Evolutionary conservation across 2,113 vertebrate genomes (phyloP), one percentile per base, ranked within the genome.

Genomic region (Channa maculata): DNA sequence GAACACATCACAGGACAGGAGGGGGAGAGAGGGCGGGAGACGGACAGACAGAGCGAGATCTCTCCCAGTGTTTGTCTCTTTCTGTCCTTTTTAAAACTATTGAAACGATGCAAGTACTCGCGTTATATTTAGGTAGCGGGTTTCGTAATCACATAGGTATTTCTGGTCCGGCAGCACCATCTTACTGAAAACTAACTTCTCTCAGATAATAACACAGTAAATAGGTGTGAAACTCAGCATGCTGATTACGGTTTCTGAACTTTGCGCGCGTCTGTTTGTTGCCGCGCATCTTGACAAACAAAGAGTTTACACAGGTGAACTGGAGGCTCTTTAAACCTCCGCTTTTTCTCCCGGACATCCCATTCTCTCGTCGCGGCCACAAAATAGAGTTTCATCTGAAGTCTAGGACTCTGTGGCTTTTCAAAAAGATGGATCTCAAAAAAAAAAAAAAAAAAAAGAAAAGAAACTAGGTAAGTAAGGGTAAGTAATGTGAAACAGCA

Each of bases 1-100:
- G 89, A 89, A 92, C 85, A 92, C 91, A 92, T 91, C 89, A 92
- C 86, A 91, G 87, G 86, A 80, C 80, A 89, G 84, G 86, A 88
- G 79, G 74, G 74, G 85, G 83, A 61, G 65, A 3, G 67, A 46
- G 70, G 8, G 46, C 52, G 79, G 1, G 46, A 66, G 71, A 13
- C 69, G 66, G 76, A 12, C 33, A 49, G 67, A 24, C 9, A 36
- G 60, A 46, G 36, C 51, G 38, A 45, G 6, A 36, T 34, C 43
- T 41, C 48, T 71, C 50, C 59, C 50, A 61, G 70, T 24, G 41
- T 63, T 51, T 80, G 46, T 81, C 9, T 80, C 34, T 77, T 55
- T 79, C 65, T 72, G 57, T 34, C 74, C 13, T 54, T 59, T 10
- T 70, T 54, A 43, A 54, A 58, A 65, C 45, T 14, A 45, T 7